Evolutionary conservation across 2,797 vertebrate genomes (phyloP).

Genomic region (Pelodytes ibericus): DNA sequence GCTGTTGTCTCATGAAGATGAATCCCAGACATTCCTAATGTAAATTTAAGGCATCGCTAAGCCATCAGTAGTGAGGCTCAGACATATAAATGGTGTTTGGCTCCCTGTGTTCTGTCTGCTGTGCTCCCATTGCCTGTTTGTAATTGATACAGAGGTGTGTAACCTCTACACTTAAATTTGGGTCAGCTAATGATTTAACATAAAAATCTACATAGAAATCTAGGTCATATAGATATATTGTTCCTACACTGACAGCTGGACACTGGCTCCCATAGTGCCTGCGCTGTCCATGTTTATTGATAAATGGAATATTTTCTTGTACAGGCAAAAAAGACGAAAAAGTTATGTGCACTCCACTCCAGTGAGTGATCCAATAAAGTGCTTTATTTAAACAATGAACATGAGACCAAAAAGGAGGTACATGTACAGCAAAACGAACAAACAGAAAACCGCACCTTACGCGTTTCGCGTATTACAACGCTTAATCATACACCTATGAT

Average conservation of each 20-base stretch:
- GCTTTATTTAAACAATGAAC: no score
- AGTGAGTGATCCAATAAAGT: no score
- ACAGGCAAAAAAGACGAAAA: no score
- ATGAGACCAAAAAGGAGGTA: no score
- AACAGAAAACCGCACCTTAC: no score
- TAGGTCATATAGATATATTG: slow-evolving; percentile 3
- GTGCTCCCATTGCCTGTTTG: neutral
- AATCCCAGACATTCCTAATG: slow-evolving; percentile 30
- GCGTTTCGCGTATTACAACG: no score
- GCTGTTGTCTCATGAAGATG: neutral
- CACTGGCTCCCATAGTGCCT: neutral
- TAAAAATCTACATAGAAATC: neutral
- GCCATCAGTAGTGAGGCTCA: slow-evolving; percentile 8
- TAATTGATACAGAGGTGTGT: slow-evolving; percentile 30
- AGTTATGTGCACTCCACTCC: no score
- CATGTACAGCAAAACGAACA: no score
- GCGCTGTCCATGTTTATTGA: neutral
- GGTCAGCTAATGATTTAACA: slow-evolving; percentile 17
- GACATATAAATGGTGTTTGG: neutral
- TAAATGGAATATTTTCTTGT: no score
- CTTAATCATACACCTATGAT: no score
- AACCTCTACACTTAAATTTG: slow-evolving; percentile 7
- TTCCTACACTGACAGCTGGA: neutral
- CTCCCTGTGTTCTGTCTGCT: neutral
- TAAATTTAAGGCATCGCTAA: neutral